Conservation (phyloP, 1,140 invertebrate genomes). For the Magallana gigas region DNA sequence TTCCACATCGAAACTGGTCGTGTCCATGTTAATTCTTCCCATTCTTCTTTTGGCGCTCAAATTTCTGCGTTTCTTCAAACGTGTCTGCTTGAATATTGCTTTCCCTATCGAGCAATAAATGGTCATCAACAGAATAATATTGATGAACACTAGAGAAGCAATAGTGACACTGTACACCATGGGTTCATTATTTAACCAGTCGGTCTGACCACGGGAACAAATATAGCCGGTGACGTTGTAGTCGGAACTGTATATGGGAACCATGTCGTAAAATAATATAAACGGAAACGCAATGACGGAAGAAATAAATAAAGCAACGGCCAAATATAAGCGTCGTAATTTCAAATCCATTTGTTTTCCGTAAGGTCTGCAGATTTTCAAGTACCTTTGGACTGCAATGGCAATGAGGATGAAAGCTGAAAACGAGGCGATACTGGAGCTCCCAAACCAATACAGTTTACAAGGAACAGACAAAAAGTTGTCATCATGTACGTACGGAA, state of each 20-base stretch:
- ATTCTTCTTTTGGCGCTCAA: not conserved
- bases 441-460: constrained; percentile 27
- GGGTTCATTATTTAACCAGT: not conserved
- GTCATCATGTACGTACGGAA: not conserved
- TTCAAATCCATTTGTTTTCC: constrained; percentile 46
- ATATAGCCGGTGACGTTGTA: constrained; percentile 39
- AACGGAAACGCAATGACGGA: not conserved
- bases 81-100: constrained; percentile 17
- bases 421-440: not conserved
- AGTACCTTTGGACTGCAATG: constrained; percentile 44
- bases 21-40: not conserved
- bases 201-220: constrained; percentile 17
- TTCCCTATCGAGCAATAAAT: constrained; percentile 39
- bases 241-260: not conserved
- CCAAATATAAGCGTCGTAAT: constrained; percentile 32
- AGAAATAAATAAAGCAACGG: constrained; percentile 29
- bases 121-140: constrained; percentile 10
- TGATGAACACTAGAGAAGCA: constrained; percentile 36
- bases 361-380: constrained; percentile 49
- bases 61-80: constrained; percentile 21
- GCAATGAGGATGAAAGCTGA: constrained; percentile 34
- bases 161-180: constrained; percentile 22
- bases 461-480: not conserved
- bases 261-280: constrained; percentile 25
- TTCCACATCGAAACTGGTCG: not conserved